Base-by-base conservation (phyloP, 2,797 vertebrate species). In the Eulemur mongoz region DNA sequence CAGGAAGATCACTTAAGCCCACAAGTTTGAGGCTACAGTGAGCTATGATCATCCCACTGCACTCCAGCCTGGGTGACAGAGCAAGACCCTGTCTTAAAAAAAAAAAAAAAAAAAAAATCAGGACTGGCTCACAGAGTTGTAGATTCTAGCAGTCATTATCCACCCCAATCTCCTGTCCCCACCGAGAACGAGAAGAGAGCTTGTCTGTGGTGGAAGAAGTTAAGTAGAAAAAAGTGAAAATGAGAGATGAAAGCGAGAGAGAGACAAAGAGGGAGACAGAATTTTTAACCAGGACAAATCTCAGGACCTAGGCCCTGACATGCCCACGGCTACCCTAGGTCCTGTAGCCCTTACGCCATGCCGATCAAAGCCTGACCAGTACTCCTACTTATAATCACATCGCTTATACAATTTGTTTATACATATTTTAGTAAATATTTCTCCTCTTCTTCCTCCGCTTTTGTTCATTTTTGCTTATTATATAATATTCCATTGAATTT, bases 391-490 rank as follows among this genome's bases (percentile, higher is more conserved):
- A 57, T 5, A 83, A 65, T 25, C 17, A 38, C 57, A 30, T 27
- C 75, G 57, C 25, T 30, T 75, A 88, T 43, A 40, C 1, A 32
- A 20, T n/a, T 35, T 63, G 13, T 83, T 54, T 57, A 69, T 6
- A 57, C 5, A 10, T 52, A 67, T 75, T 86, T 81, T 61, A 72
- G 52, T 40, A 76, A 65, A 78, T 2, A 50, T 52, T 82, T 80
- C 32, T 40, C n/a, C 2, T 38, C 7, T 22, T 52, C 17, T 1
- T 45, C 52, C 18, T 61, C 63, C 15, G 18, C 20, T 72, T 94
- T 32, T 88, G n/a, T 61, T 69, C 48, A 30, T 52, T 92, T 92
- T 75, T 69, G 32, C 14, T 76, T 81, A 52, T 57, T 59, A 25
- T 9, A 27, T 43, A 75, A 76, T 50, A 81, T 22, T 20, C 2